Evolutionary conservation across 2,888 invertebrate species (phyloP), one percentile per base, ranked within the genome.

Genomic region (Furcula furcula): DNA sequence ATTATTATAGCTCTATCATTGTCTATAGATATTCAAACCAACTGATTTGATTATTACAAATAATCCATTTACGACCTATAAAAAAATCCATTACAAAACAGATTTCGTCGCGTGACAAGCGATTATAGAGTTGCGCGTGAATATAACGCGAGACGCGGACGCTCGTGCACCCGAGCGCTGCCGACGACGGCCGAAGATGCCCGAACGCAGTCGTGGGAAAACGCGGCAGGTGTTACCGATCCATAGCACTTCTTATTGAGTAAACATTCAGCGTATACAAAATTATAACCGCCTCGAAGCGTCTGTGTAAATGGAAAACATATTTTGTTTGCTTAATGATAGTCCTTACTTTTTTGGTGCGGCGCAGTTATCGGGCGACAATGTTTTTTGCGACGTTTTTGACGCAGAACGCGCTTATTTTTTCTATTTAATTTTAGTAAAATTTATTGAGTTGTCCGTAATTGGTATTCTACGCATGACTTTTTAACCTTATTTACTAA

Each of bases 241-340:
- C 76, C 79, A 59, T 77, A 76, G 80, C 84, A 83, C 86, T 86
- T 86, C 86, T 84, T 86, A 83, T 82, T 86, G 84, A 82, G 84
- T 87, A 87, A 88, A 88, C 87, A 88, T 82, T 81, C 84, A 76
- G 61, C 79, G 78, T 84, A 83, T 86, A 87, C 87, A 84, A 86
- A 87, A 88, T 87, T 87, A 88, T 86, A 87, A 84, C 83, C 78
- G 83, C 76, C 77, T 81, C 77, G 77, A 64, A 81, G 82, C 86
- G 83, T 84, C 80, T 84, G 82, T 76, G 76, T 82, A 86, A 88
- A 86, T 88, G 86, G 84, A 84, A 87, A 85, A 88, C 86, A 87
- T 87, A 87, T 86, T 87, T 87, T 87, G 87, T 88, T 81, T 86
- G 82, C 77, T 85, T 87, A 88, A 88, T 85, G 87, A 88, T 87